A percentile compares a stretch with the other conserved stretches of the same genome.
These are phyloP conservation scores for Hycleus cichorii DNA, from an alignment of 1,140 invertebrate species.

Conservation along the genomic window DNA sequence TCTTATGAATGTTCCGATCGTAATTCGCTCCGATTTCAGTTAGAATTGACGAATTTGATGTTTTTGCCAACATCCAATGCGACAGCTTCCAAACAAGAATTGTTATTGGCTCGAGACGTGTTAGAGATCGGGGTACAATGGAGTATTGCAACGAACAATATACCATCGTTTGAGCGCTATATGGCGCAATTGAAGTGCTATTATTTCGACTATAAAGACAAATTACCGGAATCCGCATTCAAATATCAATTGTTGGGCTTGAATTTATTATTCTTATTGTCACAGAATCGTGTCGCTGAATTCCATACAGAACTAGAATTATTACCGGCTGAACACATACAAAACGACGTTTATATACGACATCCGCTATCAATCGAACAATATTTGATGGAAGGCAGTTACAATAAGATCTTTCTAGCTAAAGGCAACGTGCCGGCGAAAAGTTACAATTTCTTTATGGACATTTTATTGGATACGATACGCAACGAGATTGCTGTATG, in stretches of 20 bases:
- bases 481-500: conserved; percentile 94
- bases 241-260: conserved; percentile 94
- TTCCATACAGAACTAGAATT: conserved; percentile 98
- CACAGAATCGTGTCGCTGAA: conserved; percentile 94
- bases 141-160: conserved; percentile 86
- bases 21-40: conserved; percentile 45
- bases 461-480: conserved; percentile 91
- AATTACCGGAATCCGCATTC: conserved; percentile 85
- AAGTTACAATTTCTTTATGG: conserved; percentile 95
- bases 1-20: conserved; percentile 6
- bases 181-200: conserved; percentile 97
- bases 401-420: conserved; percentile 88
- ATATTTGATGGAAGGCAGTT: conserved; percentile 98
- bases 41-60: conserved; percentile 74
- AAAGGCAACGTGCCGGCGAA: conserved; percentile 92
- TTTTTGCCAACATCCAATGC: conserved; percentile 81
- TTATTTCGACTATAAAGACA: conserved; percentile 90
- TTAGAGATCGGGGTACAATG: conserved; percentile 95
- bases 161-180: conserved; percentile 79
- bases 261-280: conserved; percentile 91
- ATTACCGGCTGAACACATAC: conserved; percentile 85
- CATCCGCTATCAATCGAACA: conserved; percentile 95
- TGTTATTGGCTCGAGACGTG: conserved; percentile 82
- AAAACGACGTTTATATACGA: conserved; percentile 89
- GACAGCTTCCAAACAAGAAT: conserved; percentile 73